These are phyloP conservation scores for Hydrotaea cyrtoneurina DNA, from an alignment of 2,888 invertebrate genomes.

Conservation along the genomic window DNA sequence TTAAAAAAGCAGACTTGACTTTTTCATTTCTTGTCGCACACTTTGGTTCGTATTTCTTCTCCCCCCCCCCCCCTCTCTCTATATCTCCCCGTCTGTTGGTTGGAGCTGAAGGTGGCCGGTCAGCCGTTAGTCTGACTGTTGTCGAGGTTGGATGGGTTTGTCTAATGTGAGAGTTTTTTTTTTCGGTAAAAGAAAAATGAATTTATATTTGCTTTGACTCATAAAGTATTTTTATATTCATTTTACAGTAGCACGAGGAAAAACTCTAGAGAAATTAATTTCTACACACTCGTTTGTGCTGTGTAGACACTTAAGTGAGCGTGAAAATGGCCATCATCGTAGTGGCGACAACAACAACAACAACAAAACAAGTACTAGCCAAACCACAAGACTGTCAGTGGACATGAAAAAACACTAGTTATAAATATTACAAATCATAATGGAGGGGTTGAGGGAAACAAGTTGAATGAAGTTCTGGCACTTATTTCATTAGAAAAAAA, in stretches of 20 bases:
- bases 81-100: not conserved
- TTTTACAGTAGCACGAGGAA: not conserved
- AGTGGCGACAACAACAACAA: slow-evolving; percentile 16
- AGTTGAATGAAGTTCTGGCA: slow-evolving; percentile 7
- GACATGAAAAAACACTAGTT: not conserved
- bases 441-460: not conserved
- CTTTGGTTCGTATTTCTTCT: not conserved
- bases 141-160: not conserved
- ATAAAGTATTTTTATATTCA: slow-evolving; percentile 22
- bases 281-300: slow-evolving; percentile 10
- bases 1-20: slow-evolving; percentile 41
- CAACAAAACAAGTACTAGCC: not conserved
- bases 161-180: slow-evolving; percentile 4
- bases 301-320: slow-evolving; percentile 33
- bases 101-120: not conserved
- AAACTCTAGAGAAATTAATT: slow-evolving; percentile 26
- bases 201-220: slow-evolving; percentile 30
- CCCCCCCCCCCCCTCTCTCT: too few species aligned
- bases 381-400: slow-evolving; percentile 11
- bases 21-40: slow-evolving; percentile 22
- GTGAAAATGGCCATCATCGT: slow-evolving; percentile 19
- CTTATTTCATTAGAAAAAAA: slow-evolving; percentile 21
- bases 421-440: slow-evolving; percentile 8
- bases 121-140: not conserved
- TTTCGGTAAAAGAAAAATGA: slow-evolving; percentile 25